Conservation (phyloP, 2,113 vertebrate species). For the Ivindomyrus marchei region DNA sequence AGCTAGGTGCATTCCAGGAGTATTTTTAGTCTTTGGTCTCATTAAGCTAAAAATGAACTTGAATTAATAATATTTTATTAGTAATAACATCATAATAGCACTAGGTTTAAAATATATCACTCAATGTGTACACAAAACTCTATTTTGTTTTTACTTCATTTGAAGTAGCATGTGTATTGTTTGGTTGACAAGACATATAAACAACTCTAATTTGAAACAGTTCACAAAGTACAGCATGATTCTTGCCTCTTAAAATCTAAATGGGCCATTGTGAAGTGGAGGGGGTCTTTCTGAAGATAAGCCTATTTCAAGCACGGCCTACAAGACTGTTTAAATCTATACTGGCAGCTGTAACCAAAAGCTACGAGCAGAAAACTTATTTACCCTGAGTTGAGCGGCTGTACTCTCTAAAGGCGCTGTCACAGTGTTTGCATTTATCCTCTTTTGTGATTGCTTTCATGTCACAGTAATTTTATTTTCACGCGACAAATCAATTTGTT, state of each 20-base stretch:
- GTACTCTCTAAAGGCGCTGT: not conserved
- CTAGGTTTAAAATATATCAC: not conserved
- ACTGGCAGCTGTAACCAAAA: slow-evolving; percentile 69
- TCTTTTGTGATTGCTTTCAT: not conserved
- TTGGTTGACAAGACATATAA: not conserved
- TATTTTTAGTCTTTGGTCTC: no score
- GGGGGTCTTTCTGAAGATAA: slow-evolving; percentile 58
- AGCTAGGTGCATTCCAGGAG: not conserved
- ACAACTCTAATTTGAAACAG: not conserved
- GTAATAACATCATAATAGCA: not conserved
- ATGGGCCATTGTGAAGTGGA: slow-evolving; percentile 59
- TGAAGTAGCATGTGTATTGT: not conserved
- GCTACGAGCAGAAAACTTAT: slow-evolving; percentile 44
- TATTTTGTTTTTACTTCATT: no score
- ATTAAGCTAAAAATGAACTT: not conserved
- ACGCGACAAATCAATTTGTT: not conserved
- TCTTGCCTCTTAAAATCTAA: slow-evolving; percentile 49
- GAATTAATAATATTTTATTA: not conserved
- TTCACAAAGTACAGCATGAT: slow-evolving; percentile 8
- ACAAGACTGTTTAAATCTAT: slow-evolving; percentile 57
- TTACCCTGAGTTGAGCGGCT: slow-evolving; percentile 33
- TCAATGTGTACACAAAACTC: not conserved
- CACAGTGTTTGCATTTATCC: not conserved
- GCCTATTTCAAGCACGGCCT: slow-evolving; percentile 58
- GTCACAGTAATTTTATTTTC: not conserved